Evolutionary conservation across 2,888 invertebrate genomes (phyloP).

Genomic region (Odontocolon sp.): DNA sequence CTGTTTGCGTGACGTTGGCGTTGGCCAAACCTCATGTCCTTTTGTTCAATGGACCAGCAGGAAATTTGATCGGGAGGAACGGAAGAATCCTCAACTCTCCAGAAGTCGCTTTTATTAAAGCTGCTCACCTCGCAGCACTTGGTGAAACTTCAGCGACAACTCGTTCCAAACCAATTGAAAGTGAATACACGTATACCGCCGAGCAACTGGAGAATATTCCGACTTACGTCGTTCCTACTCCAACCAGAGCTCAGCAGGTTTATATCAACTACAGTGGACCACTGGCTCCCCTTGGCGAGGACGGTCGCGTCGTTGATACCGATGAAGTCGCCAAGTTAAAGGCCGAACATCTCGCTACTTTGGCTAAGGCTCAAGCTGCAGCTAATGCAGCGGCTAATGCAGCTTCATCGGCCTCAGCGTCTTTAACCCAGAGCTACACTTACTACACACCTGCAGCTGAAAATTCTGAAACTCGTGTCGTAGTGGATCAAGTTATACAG

Average conservation of each 20-base stretch:
- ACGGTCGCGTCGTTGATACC: conserved; percentile 66
- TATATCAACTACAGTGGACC: not conserved
- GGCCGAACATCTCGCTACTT: conserved; percentile 69
- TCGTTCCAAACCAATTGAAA: too few relatives aligned
- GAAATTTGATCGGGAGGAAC: conserved; percentile 68
- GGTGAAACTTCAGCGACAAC: conserved; percentile 62
- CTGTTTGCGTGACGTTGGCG: conserved; percentile 30
- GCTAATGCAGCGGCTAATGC: conserved; percentile 70
- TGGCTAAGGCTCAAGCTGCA: conserved; percentile 71
- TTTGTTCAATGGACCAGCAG: conserved; percentile 68
- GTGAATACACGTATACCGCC: too few relatives aligned
- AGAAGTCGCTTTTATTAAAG: conserved; percentile 78
- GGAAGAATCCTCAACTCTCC: conserved; percentile 78
- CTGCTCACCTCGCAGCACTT: conserved; percentile 76
- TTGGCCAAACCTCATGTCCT: conserved; percentile 65
- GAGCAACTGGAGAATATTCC: not conserved
- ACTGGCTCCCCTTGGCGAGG: conserved; percentile 58
- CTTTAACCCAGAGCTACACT: not conserved
- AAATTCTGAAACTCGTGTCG: not conserved
- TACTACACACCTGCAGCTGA: not conserved
- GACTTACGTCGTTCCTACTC: not conserved
- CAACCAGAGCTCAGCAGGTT: too few relatives aligned
- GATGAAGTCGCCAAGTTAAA: conserved; percentile 68
- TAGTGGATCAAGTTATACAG: too few relatives aligned
- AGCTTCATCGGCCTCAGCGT: not conserved